Evolutionary conservation across 2,113 vertebrate species (phyloP).

Genomic region (Dolichotis patagonum): DNA sequence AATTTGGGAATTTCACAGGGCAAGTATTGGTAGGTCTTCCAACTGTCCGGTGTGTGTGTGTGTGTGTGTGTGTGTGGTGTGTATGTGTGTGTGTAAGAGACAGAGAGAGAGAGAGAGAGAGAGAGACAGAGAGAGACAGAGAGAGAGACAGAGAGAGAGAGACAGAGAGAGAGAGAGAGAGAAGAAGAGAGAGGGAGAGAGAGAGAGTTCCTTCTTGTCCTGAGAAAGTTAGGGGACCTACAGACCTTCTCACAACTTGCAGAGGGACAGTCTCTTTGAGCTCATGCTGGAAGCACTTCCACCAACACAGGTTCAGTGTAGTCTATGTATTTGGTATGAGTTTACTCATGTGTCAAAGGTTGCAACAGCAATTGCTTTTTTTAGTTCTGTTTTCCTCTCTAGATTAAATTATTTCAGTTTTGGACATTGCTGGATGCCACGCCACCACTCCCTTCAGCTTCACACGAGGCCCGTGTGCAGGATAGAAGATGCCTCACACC

Average conservation of each 20-base stretch:
- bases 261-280: background rate
- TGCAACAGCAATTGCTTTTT: background rate
- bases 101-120: too few relatives aligned
- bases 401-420: slow-evolving; percentile 53
- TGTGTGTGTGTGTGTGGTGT: background rate
- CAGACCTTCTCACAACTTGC: background rate
- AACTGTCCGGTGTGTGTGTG: background rate
- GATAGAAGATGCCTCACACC: background rate
- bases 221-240: background rate
- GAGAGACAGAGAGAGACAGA: too few relatives aligned
- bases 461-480: background rate
- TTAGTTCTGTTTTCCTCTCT: background rate
- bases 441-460: background rate
- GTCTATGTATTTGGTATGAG: background rate
- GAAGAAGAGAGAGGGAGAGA: too few relatives aligned
- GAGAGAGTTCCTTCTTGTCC: background rate
- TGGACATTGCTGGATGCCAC: background rate
- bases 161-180: too few relatives aligned
- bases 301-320: background rate
- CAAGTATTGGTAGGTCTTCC: background rate
- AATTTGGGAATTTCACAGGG: background rate
- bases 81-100: too few relatives aligned
- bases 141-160: too few relatives aligned
- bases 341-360: background rate
- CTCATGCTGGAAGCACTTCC: background rate